Evolutionary conservation across 2,797 vertebrate species (phyloP).

Genomic region (Coregonus sp.): DNA sequence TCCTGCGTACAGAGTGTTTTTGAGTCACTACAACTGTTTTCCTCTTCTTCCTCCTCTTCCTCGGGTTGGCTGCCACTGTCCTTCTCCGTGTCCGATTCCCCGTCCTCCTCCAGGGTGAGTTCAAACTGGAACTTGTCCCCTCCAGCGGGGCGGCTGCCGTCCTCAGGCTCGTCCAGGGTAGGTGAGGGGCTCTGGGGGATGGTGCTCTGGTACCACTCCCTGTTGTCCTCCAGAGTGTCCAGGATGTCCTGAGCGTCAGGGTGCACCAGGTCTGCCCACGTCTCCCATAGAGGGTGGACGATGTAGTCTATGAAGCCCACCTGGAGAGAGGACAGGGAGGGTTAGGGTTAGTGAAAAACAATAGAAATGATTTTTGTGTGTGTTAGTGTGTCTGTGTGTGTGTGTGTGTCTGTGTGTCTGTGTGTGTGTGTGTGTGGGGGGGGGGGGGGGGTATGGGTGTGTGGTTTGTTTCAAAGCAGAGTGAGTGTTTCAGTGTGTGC

Average conservation of each 20-base stretch:
- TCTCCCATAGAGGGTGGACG: conserved; percentile 98
- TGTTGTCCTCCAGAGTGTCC: conserved; percentile 97
- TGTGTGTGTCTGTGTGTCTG: neutral
- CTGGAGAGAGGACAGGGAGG: conserved; percentile 61
- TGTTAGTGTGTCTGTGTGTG: neutral
- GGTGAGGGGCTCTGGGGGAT: conserved; percentile 98
- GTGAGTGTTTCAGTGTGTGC: neutral
- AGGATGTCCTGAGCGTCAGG: conserved; percentile 97
- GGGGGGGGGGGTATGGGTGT: too few relatives aligned
- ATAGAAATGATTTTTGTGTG: too few relatives aligned
- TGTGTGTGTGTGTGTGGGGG: neutral
- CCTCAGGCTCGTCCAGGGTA: conserved; percentile 85
- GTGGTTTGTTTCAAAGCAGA: neutral
- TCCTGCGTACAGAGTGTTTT: conserved; percentile 98
- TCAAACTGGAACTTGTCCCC: conserved; percentile 99
- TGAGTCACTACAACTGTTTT: conserved; percentile 97
- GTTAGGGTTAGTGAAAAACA: neutral
- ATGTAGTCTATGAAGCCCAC: conserved; percentile 99
- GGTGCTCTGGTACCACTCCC: conserved; percentile 99
- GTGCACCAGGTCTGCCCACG: conserved; percentile 97
- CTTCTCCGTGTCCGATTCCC: conserved; percentile 96
- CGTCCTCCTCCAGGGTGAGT: conserved; percentile 95
- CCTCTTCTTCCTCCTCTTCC: conserved; percentile 86
- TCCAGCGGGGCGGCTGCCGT: conserved; percentile 84
- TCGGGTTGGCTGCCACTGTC: conserved; percentile 95